These are phyloP conservation scores for Tachina fera DNA, from an alignment of 2,888 invertebrate species.

Conservation along the genomic window DNA sequence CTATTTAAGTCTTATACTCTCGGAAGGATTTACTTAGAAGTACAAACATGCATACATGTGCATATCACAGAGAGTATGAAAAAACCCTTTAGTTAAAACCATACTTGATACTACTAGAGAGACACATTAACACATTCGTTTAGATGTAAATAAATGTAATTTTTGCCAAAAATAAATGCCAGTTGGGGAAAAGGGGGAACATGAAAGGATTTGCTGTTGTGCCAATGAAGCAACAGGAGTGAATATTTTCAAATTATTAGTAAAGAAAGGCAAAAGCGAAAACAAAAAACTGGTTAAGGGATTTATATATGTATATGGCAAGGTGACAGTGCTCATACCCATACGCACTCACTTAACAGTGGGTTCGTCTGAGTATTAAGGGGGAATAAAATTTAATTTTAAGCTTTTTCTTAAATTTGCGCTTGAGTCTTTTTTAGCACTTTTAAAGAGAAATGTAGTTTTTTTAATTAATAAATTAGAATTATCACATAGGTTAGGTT, in stretches of 20 bases:
- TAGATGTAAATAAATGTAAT: constrained; percentile 68
- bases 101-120: constrained; percentile 35
- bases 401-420: too few species aligned
- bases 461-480: too few species aligned
- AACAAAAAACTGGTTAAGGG: constrained; percentile 63
- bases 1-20: constrained; percentile 75
- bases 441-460: too few species aligned
- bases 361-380: background rate
- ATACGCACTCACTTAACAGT: constrained; percentile 1
- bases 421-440: too few species aligned
- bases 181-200: background rate
- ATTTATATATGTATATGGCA: constrained; percentile 73
- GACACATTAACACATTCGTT: constrained; percentile 67
- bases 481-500: too few species aligned
- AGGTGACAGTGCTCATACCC: constrained; percentile 47
- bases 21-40: constrained; percentile 74
- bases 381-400: too few species aligned
- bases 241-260: constrained; percentile 78
- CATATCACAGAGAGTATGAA: background rate
- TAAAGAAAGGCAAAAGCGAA: constrained; percentile 63
- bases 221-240: constrained; percentile 78
- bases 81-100: constrained; percentile 20
- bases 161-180: constrained; percentile 47
- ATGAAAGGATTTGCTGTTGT: constrained; percentile 5
- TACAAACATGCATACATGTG: constrained; percentile 25